Conservation (phyloP, 2,888 invertebrate species). For the Sympetrum striolatum region DNA sequence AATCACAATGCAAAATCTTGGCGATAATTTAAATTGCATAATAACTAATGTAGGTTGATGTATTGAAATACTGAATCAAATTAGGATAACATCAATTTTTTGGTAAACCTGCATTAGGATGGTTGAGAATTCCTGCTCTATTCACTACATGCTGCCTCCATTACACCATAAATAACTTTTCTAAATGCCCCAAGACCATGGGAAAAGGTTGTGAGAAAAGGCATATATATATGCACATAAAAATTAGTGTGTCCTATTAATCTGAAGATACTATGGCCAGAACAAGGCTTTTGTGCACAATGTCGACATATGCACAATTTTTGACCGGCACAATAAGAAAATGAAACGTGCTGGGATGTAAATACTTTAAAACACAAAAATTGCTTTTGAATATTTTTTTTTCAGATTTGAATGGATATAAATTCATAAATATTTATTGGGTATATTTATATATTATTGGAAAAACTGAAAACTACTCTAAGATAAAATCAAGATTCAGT, state of each 20-base stretch:
- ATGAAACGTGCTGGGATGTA: conserved; percentile 23
- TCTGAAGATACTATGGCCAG: conserved; percentile 39
- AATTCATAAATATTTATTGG: neutral
- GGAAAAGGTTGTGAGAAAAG: conserved; percentile 38
- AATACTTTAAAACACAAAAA: neutral
- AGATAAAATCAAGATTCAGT: conserved; percentile 10
- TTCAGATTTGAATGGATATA: neutral
- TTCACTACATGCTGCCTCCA: conserved; percentile 33
- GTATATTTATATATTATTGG: neutral
- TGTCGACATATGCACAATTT: conserved; percentile 20
- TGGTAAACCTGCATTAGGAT: neutral
- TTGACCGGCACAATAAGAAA: neutral
- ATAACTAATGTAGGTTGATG: neutral
- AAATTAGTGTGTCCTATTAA: conserved; percentile 34
- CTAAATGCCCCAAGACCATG: conserved; percentile 39
- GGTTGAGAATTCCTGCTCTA: conserved; percentile 42
- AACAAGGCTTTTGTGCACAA: conserved; percentile 37
- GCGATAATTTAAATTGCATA: neutral
- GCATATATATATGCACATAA: conserved; percentile 31
- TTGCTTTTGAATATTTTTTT: neutral
- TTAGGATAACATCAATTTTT: neutral
- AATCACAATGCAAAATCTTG: conserved; percentile 8
- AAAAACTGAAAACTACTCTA: conserved; percentile 2
- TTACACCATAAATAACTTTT: conserved; percentile 19
- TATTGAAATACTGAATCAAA: neutral